Evolutionary conservation across 2,797 vertebrate genomes (phyloP).

Genomic region (Galagoides demidoff): DNA sequence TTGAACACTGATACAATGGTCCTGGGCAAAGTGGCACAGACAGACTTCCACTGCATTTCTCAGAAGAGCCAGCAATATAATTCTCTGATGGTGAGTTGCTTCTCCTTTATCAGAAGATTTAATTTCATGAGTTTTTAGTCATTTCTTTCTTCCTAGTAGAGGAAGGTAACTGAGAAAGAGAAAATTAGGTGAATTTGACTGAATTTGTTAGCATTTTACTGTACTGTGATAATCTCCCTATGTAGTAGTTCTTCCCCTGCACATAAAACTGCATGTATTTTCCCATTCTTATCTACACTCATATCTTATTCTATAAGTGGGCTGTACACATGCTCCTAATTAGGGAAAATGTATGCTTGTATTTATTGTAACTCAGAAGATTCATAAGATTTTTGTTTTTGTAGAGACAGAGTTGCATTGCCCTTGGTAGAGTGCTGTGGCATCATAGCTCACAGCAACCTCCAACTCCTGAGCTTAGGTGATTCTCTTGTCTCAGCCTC

Average conservation of each 20-base stretch:
- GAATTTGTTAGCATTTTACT: conserved; percentile 6
- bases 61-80: neutral
- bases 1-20: neutral
- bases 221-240: neutral
- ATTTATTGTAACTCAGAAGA: conserved; percentile 33
- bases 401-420: no score
- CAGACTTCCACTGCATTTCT: neutral
- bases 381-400: neutral
- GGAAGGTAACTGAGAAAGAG: conserved; percentile 20
- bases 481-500: no score
- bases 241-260: neutral
- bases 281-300: neutral
- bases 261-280: neutral
- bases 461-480: no score
- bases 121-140: conserved; percentile 11
- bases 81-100: conserved; percentile 70
- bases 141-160: conserved; percentile 28
- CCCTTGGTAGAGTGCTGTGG: no score
- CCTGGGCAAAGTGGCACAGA: conserved; percentile 16
- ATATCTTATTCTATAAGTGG: conserved; percentile 15
- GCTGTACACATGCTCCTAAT: conserved; percentile 47
- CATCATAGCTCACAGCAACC: no score
- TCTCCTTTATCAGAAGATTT: conserved; percentile 52
- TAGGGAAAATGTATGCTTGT: neutral
- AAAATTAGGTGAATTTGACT: conserved; percentile 38